Conservation (phyloP, 2,888 invertebrate species). For the Podotricha telesiphe region DNA sequence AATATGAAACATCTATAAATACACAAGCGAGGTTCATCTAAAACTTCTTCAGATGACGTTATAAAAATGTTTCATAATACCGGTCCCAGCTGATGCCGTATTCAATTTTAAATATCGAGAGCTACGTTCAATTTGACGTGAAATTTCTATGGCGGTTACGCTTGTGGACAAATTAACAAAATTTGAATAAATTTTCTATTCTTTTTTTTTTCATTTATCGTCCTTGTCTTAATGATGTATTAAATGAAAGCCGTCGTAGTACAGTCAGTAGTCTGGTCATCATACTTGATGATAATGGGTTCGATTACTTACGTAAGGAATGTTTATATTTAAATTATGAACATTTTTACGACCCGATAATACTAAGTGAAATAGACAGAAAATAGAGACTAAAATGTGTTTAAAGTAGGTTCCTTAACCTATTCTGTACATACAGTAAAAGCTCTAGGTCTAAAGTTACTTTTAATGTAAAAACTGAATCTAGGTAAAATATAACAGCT, state of each 20-base stretch:
- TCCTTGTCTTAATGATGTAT: not conserved
- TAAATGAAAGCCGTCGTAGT: not conserved
- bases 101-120: constrained; percentile 81
- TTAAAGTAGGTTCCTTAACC: too few species aligned
- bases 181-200: not conserved
- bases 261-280: too few species aligned
- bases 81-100: constrained; percentile 74
- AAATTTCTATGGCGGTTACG: constrained; percentile 57
- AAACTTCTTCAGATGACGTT: constrained; percentile 50
- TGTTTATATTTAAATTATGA: too few species aligned
- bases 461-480: too few species aligned
- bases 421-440: too few species aligned
- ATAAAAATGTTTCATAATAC: constrained; percentile 73
- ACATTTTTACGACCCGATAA: too few species aligned
- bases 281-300: too few species aligned
- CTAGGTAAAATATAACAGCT: too few species aligned
- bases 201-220: not conserved
- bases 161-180: constrained; percentile 14
- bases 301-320: too few species aligned
- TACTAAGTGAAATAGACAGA: too few species aligned
- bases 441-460: too few species aligned
- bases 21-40: constrained; percentile 41
- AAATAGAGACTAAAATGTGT: too few species aligned
- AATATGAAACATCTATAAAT: constrained; percentile 39
- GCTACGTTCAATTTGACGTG: constrained; percentile 68